These are phyloP conservation scores for Bombus consobrinus DNA, from an alignment of 1,140 invertebrate species.

Conservation along the genomic window DNA sequence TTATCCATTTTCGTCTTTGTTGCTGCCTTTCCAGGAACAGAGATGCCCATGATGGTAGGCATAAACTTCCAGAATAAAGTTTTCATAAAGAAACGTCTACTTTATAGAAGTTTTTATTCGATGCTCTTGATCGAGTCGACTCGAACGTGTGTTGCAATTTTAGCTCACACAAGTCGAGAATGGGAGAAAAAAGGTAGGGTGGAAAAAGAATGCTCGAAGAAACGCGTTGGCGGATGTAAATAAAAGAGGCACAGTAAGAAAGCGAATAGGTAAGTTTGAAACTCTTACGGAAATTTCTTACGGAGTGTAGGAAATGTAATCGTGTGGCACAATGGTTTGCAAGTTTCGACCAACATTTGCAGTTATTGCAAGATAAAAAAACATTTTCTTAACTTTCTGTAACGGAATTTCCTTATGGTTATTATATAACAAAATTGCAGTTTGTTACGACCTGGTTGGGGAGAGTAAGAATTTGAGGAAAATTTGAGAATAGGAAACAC, in stretches of 20 bases:
- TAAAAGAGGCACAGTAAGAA: background rate
- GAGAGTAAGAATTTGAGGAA: too few species aligned
- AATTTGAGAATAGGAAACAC: background rate
- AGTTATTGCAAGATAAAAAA: background rate
- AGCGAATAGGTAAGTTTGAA: background rate
- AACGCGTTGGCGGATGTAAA: background rate
- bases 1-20: too few species aligned
- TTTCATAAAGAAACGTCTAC: background rate
- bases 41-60: too few species aligned
- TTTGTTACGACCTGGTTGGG: background rate
- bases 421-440: background rate
- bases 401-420: background rate
- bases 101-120: background rate
- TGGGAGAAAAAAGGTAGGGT: too few species aligned
- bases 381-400: background rate
- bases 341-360: background rate
- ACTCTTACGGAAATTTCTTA: too few species aligned
- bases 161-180: background rate
- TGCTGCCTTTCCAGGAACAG: too few species aligned
- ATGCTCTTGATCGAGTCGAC: background rate
- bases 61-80: background rate
- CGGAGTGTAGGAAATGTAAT: background rate
- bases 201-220: too few species aligned
- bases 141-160: background rate
- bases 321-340: background rate